phyloP scores from a whole-genome alignment of 1,140 invertebrate genomes.

The Drosophila sp. region DNA sequence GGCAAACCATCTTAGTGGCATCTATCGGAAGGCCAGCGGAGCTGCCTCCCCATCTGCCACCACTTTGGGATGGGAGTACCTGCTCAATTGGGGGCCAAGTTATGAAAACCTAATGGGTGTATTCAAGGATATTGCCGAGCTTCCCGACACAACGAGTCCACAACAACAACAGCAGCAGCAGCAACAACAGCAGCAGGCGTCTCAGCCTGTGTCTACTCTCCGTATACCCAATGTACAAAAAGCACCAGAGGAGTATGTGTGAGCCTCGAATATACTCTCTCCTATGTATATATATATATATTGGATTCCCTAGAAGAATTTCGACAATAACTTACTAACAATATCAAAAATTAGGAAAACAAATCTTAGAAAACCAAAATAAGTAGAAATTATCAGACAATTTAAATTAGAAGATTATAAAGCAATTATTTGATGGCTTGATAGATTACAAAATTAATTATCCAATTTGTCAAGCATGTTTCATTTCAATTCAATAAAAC shows the following conservation, averaged over 20 bases:
- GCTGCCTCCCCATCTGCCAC: constrained; percentile 89
- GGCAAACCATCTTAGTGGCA: constrained; percentile 89
- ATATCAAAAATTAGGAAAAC: too few species aligned
- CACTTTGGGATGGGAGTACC: constrained; percentile 95
- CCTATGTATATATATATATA: constrained; percentile 36
- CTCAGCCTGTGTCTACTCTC: constrained; percentile 85
- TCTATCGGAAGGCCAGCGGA: constrained; percentile 91
- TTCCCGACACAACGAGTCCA: constrained; percentile 91
- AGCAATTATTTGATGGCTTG: too few species aligned
- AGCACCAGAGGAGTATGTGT: constrained; percentile 93
- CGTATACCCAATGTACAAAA: constrained; percentile 89
- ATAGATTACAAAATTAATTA: too few species aligned
- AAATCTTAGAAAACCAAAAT: too few species aligned
- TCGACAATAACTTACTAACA: too few species aligned
- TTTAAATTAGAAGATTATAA: too few species aligned
- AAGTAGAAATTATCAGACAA: too few species aligned
- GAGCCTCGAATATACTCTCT: constrained; percentile 32
- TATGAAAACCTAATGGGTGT: constrained; percentile 97
- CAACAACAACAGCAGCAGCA: constrained; percentile 53
- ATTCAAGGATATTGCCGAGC: constrained; percentile 97
- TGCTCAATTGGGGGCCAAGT: constrained; percentile 98
- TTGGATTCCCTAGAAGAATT: too few species aligned
- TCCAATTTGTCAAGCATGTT: too few species aligned
- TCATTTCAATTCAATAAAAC: too few species aligned
- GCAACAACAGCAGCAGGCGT: constrained; percentile 40